A percentile compares a stretch with the other conserved stretches of the same genome.
These are phyloP conservation scores for Anguilla rostrata DNA, from an alignment of 2,113 vertebrate species.

Conservation along the genomic window DNA sequence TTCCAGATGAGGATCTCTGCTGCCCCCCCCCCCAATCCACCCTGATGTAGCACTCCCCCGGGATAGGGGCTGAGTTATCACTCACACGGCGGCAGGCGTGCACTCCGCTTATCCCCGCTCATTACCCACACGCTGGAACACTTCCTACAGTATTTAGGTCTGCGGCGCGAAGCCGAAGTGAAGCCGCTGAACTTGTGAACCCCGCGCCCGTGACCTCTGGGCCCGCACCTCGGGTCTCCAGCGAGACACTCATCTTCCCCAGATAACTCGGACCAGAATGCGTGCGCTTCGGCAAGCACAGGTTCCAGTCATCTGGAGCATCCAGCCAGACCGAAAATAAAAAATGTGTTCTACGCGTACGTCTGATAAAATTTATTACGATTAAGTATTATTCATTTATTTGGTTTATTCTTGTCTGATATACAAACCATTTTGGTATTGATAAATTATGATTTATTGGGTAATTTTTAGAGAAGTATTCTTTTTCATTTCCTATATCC, in stretches of 20 bases:
- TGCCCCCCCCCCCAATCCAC: not conserved
- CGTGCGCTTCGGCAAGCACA: not conserved
- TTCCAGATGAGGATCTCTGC: slow-evolving; percentile 24
- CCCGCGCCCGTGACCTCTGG: not conserved
- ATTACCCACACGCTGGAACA: slow-evolving; percentile 32
- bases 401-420: not conserved
- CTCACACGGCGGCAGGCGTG: slow-evolving; percentile 12
- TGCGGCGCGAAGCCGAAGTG: slow-evolving; percentile 2
- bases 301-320: not conserved
- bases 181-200: slow-evolving; percentile 19
- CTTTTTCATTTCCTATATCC: not conserved
- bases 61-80: slow-evolving; percentile 14
- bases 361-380: not conserved
- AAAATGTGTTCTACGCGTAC: not conserved
- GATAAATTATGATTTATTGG: not conserved
- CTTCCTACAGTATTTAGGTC: slow-evolving; percentile 16
- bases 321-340: not conserved
- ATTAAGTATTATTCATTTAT: not conserved
- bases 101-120: slow-evolving; percentile 23
- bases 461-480: not conserved
- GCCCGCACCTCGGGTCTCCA: not conserved
- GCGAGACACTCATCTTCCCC: not conserved
- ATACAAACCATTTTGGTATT: not conserved
- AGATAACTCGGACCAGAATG: not conserved
- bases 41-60: not conserved